These are phyloP conservation scores for Drosophila teissieri DNA, from an alignment of 1,140 invertebrate genomes.

Conservation along the genomic window DNA sequence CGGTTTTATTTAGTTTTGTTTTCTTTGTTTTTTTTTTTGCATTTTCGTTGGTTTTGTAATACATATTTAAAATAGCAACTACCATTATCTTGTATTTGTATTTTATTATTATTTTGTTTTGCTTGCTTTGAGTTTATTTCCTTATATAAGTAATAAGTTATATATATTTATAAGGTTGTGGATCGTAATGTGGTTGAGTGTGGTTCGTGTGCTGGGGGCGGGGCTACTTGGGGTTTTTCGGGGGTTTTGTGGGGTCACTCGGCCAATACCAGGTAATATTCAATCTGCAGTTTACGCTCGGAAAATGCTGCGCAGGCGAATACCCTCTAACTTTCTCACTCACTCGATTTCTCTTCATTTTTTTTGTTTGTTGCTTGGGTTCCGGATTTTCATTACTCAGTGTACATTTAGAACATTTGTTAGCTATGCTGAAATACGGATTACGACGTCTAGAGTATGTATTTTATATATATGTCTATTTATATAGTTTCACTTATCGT, in stretches of 20 bases:
- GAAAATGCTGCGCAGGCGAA: conserved; percentile 62
- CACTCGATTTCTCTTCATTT: conserved; percentile 7
- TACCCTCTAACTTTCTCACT: conserved; percentile 17
- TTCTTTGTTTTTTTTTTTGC: conserved; percentile 37
- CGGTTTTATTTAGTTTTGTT: conserved; percentile 32
- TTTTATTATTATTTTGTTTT: conserved; percentile 62
- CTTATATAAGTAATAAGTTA: conserved; percentile 80
- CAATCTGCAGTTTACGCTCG: conserved; percentile 22
- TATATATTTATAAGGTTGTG: conserved; percentile 78
- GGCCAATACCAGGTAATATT: conserved; percentile 37
- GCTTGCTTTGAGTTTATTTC: conserved; percentile 59
- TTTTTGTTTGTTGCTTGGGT: conserved; percentile 53
- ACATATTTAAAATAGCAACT: conserved; percentile 83
- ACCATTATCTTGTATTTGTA: conserved; percentile 65
- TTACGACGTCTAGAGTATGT: conserved; percentile 69
- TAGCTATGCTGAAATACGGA: conserved; percentile 72
- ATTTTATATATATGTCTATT: conserved; percentile 68
- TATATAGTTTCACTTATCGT: conserved; percentile 67
- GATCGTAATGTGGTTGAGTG: conserved; percentile 33
- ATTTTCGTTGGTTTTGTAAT: conserved; percentile 67
- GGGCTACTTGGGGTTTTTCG: background rate
- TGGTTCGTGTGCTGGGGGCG: conserved; percentile 23
- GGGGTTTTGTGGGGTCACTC: background rate
- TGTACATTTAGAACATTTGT: conserved; percentile 77
- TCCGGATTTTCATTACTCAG: conserved; percentile 53